Conservation (phyloP, 1,140 invertebrate species). For the Protaetia brevitarsis region DNA sequence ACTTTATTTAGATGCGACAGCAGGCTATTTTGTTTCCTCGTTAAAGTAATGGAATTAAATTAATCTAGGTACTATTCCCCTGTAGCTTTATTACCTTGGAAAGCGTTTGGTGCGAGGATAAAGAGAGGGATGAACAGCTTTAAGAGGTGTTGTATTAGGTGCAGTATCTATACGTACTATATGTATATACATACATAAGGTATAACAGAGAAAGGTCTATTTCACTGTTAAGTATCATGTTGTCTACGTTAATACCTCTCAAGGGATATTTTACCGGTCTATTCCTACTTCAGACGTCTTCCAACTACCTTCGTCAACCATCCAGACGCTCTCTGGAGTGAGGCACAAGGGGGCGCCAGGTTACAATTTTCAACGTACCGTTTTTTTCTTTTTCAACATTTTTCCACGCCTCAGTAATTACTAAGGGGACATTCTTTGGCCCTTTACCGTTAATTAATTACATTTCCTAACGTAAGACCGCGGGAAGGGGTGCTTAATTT, state of each 20-base stretch:
- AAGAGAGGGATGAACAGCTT: too few species aligned
- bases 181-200: too few species aligned
- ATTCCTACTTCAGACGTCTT: constrained; percentile 5
- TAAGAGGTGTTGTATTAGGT: too few species aligned
- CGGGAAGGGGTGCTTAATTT: not conserved
- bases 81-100: constrained; percentile 40
- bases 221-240: constrained; percentile 36
- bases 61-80: constrained; percentile 42
- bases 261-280: constrained; percentile 35
- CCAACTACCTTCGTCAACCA: too few species aligned
- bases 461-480: not conserved
- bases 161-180: too few species aligned
- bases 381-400: not conserved
- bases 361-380: not conserved
- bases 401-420: constrained; percentile 21
- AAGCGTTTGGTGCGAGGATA: too few species aligned
- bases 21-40: constrained; percentile 40
- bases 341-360: not conserved
- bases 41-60: constrained; percentile 46
- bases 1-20: constrained; percentile 28
- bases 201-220: not conserved
- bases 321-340: too few species aligned
- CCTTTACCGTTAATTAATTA: not conserved
- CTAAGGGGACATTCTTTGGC: constrained; percentile 5
- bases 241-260: constrained; percentile 41